A percentile compares a stretch with the other conserved stretches of the same genome.
Evolutionary conservation across 2,113 vertebrate genomes (phyloP).

Genomic region (Hystrix brachyura): DNA sequence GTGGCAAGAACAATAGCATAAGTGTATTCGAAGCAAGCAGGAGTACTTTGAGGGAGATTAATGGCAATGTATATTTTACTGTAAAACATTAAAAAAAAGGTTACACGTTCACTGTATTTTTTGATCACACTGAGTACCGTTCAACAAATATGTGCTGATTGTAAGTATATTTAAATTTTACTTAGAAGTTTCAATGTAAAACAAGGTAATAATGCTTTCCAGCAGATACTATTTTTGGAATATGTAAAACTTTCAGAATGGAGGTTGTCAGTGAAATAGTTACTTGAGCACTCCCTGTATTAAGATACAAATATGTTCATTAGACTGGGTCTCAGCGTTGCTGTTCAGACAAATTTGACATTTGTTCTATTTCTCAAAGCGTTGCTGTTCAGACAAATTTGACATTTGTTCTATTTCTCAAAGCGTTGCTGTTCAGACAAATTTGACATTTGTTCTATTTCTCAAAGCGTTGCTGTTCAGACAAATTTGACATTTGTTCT

Average conservation of each 20-base stretch:
- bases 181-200: constrained; percentile 16
- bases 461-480: too few relatives aligned
- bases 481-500: constrained; percentile 76
- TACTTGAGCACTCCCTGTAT: constrained; percentile 22
- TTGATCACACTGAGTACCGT: not conserved
- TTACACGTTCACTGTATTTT: not conserved
- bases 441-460: too few relatives aligned
- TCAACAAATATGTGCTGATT: not conserved
- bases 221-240: not conserved
- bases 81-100: not conserved
- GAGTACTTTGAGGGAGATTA: not conserved
- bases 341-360: constrained; percentile 75
- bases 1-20: too few relatives aligned
- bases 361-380: constrained; percentile 65
- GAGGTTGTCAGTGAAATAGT: constrained; percentile 67
- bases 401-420: constrained; percentile 70
- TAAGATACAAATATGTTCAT: constrained; percentile 59
- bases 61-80: not conserved
- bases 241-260: not conserved
- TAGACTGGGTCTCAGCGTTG: constrained; percentile 53
- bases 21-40: not conserved
- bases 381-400: too few relatives aligned
- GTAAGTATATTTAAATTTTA: constrained; percentile 52
- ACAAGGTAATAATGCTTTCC: not conserved
- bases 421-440: constrained; percentile 75